Evolutionary conservation across 2,888 invertebrate species (phyloP).

Genomic region (Taphrorychus bicolor): DNA sequence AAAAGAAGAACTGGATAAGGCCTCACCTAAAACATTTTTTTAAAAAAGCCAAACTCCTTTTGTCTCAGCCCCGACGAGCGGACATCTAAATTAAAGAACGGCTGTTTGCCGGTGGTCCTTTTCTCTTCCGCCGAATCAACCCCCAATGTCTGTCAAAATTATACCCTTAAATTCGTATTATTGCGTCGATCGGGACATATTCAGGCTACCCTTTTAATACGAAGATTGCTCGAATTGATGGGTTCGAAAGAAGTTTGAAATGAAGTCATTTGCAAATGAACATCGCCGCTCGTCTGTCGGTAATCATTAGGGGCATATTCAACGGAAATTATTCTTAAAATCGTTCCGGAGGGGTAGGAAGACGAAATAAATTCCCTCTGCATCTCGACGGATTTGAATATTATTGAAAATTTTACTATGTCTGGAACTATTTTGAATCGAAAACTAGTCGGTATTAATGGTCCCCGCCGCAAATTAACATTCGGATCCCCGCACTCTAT

Average conservation of each 20-base stretch:
- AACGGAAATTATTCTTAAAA: constrained; percentile 56
- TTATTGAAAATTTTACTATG: not conserved
- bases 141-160: constrained; percentile 56
- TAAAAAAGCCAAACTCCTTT: constrained; percentile 33
- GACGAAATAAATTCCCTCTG: not conserved
- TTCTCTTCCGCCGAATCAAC: constrained; percentile 44
- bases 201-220: constrained; percentile 53
- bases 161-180: constrained; percentile 57
- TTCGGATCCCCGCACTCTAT: constrained; percentile 29
- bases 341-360: constrained; percentile 6
- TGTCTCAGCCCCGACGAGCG: constrained; percentile 29
- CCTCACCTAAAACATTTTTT: constrained; percentile 25
- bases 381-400: not conserved
- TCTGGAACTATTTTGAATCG: too few relatives aligned
- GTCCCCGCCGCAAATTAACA: constrained; percentile 29
- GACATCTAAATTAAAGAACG: constrained; percentile 42
- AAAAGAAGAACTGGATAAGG: not conserved
- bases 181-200: constrained; percentile 50
- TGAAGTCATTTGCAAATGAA: constrained; percentile 62
- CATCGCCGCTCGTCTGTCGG: constrained; percentile 54
- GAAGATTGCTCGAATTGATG: constrained; percentile 60
- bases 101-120: constrained; percentile 42
- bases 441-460: too few relatives aligned
- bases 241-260: constrained; percentile 51
- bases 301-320: constrained; percentile 61